phyloP scores from a whole-genome alignment of 92 coral and sea anemone genomes.

The Meandrina meandrites region DNA sequence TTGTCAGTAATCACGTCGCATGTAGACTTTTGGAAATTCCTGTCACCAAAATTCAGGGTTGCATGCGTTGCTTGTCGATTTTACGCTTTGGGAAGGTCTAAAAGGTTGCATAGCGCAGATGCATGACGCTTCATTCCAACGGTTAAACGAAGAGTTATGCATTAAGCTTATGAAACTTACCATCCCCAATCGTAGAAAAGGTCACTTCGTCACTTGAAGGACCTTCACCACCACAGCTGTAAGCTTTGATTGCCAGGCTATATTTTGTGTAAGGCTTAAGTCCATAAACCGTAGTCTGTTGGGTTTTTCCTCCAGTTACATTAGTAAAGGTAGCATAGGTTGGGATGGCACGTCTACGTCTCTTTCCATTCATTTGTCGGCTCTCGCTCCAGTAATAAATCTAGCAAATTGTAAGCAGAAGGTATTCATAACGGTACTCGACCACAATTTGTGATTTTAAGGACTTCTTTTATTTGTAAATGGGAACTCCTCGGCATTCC shows the following conservation, averaged over 20 bases:
- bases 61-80: too few species aligned
- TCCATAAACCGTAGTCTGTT: slow-evolving; percentile 35
- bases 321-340: slow-evolving; percentile 30
- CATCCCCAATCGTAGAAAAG: slow-evolving; percentile 56
- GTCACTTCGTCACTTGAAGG: slow-evolving; percentile 54
- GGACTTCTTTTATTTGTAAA: too few species aligned
- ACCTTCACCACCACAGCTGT: slow-evolving; percentile 85
- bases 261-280: slow-evolving; percentile 56
- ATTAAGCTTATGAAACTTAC: slow-evolving; percentile 21
- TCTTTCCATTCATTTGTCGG: slow-evolving; percentile 10
- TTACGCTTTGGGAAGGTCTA: too few species aligned
- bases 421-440: too few species aligned
- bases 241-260: slow-evolving; percentile 57
- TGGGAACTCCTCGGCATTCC: too few species aligned
- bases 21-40: too few species aligned
- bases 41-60: too few species aligned
- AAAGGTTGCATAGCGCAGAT: too few species aligned
- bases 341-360: slow-evolving; percentile 66
- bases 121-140: too few species aligned
- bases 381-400: slow-evolving; percentile 51
- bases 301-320: slow-evolving; percentile 18
- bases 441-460: too few species aligned
- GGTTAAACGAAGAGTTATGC: too few species aligned
- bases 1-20: too few species aligned
- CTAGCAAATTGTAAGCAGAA: slow-evolving; percentile 4